These are phyloP conservation scores for Sternotherus odoratus DNA, from an alignment of 2,797 vertebrate species.

Conservation along the genomic window DNA sequence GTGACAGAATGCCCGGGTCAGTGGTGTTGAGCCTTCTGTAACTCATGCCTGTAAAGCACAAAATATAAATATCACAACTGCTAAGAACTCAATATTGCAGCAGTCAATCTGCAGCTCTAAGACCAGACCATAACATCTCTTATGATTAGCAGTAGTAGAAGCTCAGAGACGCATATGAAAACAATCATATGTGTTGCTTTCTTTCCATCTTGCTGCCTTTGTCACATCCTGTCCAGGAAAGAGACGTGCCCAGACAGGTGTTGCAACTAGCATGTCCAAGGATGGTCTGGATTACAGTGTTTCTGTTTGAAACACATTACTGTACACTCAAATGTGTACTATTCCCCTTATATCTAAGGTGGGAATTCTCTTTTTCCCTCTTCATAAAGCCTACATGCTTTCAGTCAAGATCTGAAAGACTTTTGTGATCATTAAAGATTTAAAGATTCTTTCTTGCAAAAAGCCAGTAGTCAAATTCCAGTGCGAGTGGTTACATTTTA, in stretches of 20 bases:
- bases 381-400: too few relatives aligned
- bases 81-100: neutral
- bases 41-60: constrained; percentile 44
- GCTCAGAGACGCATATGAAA: neutral
- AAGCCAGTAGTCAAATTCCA: too few relatives aligned
- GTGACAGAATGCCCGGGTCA: neutral
- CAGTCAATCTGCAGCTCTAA: constrained; percentile 22
- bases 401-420: too few relatives aligned
- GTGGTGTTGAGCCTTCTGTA: constrained; percentile 23
- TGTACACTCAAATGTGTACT: neutral
- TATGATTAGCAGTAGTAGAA: neutral
- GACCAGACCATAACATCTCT: neutral
- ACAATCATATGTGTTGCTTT: neutral
- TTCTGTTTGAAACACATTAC: neutral
- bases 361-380: too few relatives aligned
- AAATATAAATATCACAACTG: constrained; percentile 9
- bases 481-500: too few relatives aligned
- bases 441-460: too few relatives aligned
- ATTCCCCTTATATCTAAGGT: neutral
- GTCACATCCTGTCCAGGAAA: neutral
- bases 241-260: neutral
- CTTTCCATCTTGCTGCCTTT: neutral
- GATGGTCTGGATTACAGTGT: neutral
- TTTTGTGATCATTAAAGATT: too few relatives aligned
- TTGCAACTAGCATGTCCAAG: neutral